Conservation (phyloP, 2,888 invertebrate species). For the Ctenicera cuprea region DNA sequence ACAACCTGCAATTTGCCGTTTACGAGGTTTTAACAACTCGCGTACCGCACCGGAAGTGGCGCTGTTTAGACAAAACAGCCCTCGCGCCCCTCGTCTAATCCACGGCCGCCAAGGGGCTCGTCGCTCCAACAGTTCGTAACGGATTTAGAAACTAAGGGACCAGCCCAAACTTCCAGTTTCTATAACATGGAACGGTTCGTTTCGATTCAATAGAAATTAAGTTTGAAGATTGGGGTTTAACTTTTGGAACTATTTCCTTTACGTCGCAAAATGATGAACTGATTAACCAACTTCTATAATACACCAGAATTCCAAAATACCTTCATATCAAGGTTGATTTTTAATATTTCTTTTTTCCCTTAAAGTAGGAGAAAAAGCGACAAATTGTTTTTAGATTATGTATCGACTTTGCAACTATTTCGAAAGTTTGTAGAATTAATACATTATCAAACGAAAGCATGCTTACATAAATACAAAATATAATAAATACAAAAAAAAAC, state of each 20-base stretch:
- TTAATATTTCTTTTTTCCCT: no score
- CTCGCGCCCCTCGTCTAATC: conserved; percentile 56
- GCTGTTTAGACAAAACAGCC: conserved; percentile 58
- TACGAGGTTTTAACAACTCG: conserved; percentile 49
- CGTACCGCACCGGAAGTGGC: conserved; percentile 56
- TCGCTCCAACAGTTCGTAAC: conserved; percentile 57
- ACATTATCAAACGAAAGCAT: no score
- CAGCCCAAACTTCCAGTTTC: conserved; percentile 14
- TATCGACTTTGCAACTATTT: no score
- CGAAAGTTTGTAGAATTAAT: no score
- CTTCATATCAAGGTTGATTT: no score
- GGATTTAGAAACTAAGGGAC: conserved; percentile 57
- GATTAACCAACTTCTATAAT: no score
- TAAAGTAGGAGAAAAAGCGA: no score
- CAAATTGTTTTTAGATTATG: no score
- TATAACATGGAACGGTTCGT: conserved; percentile 3
- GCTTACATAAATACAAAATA: no score
- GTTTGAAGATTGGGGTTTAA: neutral
- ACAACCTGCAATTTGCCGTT: conserved; percentile 54
- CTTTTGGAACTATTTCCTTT: neutral
- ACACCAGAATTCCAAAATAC: no score
- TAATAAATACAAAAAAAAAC: no score
- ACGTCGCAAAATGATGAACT: no score
- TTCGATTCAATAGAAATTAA: neutral
- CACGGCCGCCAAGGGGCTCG: conserved; percentile 48